Percentiles rank a stretch among this genome's conserved stretches.
Conservation (phyloP, 2,888 invertebrate species). For the Drosophila ochracea region DNA sequence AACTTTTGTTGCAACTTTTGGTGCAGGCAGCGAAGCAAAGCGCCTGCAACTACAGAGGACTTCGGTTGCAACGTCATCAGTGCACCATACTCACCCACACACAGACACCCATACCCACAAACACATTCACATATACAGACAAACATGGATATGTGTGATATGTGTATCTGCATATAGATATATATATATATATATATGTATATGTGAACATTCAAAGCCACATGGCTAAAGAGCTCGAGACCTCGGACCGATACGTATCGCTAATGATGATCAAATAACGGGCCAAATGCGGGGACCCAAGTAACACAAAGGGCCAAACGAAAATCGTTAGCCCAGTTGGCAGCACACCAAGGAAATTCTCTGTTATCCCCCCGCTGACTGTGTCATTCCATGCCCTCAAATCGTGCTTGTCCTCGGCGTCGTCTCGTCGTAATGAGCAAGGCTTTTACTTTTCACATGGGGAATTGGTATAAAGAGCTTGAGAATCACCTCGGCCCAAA, state of each 20-base stretch:
- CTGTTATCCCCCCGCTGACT: conserved; percentile 38
- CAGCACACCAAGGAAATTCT: conserved; percentile 69
- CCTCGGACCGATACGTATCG: conserved; percentile 72
- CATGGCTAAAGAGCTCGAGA: conserved; percentile 38
- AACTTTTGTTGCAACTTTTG: conserved; percentile 73
- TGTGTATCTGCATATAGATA: background rate
- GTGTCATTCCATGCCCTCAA: conserved; percentile 55
- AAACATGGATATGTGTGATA: background rate
- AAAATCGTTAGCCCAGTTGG: conserved; percentile 80
- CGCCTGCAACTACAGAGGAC: conserved; percentile 43
- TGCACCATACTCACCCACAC: conserved; percentile 41
- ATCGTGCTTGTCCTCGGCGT: conserved; percentile 20
- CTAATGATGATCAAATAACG: conserved; percentile 81
- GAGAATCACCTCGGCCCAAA: conserved; percentile 21
- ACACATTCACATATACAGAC: conserved; percentile 22
- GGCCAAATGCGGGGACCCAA: conserved; percentile 52
- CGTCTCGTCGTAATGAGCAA: conserved; percentile 68
- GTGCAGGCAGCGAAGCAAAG: conserved; percentile 64
- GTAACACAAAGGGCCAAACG: conserved; percentile 51
- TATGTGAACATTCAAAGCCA: conserved; percentile 35
- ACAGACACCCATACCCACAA: conserved; percentile 39
- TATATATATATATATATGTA: conserved; percentile 43
- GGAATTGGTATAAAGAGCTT: conserved; percentile 3
- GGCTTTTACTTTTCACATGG: conserved; percentile 52
- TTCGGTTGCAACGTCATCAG: conserved; percentile 41